Evolutionary conservation across 1,140 invertebrate species (phyloP), one percentile per base, ranked within the genome.

Genomic region (Leucophenga varia): DNA sequence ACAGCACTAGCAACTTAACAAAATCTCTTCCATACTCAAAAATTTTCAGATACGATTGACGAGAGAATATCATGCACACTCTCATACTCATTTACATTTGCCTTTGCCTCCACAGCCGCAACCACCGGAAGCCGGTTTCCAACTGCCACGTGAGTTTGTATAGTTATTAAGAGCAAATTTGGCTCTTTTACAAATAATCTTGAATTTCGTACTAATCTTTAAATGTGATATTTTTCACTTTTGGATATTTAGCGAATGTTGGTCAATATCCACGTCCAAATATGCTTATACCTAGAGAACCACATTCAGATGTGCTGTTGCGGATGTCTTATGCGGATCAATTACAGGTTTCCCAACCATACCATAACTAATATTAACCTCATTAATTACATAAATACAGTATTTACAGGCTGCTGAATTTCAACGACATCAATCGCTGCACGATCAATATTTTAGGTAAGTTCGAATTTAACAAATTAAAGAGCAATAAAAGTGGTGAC

Each of bases 41-140:
- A 67, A 74, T 61, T 74, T 73, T 67, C 72, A 75, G 73, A 75
- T 75, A 75, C 73, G 72, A 75, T 75, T 75, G 73, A 72, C 72
- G 63, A 72, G 72, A 70, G 73, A 75, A 73, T 75, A 69, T 73
- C 70, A 75, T 49, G 70, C 70, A 73, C 81, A 82, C 63, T 81
- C 89, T 58, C 92, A 94, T 80, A 89, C 91, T 61, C 92, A 95
- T 81, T 90, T 89, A 57, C 90, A 92, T 81, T 85, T 92, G 70
- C 90, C 93, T 79, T 83, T 92, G 71, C 69, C 72, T 72, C 89
- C 91, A 79, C 87, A 87, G 73, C 87, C 88, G 78, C 88, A 90
- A 75, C 83, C 80, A 63, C 78, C 79, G 55, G 85, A 85, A 71
- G 86, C 84, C 68, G 73, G 72, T 72, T 75, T 75, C 69, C 73